Evolutionary conservation across 1,140 invertebrate species (phyloP).

Genomic region (Babylonia areolata): DNA sequence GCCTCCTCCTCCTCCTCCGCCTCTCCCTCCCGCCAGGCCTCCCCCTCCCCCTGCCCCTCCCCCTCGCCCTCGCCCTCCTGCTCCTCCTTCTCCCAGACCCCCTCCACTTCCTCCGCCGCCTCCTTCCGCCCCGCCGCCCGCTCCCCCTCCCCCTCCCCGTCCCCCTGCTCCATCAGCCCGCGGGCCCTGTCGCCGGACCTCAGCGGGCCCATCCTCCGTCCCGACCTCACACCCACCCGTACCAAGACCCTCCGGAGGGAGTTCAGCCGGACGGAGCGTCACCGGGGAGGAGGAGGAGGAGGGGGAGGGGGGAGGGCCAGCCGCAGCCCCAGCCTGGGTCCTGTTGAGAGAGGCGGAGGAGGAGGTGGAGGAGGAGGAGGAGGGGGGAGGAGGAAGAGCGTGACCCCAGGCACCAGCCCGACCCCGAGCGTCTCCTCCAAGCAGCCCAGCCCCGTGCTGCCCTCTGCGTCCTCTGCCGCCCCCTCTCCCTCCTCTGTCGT

Average conservation of each 20-base stretch:
- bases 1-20: too few relatives aligned
- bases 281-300: not conserved
- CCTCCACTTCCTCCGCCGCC: too few relatives aligned
- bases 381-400: not conserved
- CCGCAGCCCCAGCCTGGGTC: constrained; percentile 22
- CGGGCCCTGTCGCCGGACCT: not conserved
- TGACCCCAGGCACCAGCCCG: not conserved
- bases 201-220: constrained; percentile 14
- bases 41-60: too few relatives aligned
- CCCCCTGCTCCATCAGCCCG: not conserved
- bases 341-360: not conserved
- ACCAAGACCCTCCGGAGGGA: constrained; percentile 18
- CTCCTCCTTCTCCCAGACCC: not conserved
- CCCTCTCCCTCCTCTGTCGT: not conserved
- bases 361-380: not conserved
- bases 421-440: not conserved
- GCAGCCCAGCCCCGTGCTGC: not conserved
- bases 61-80: too few relatives aligned
- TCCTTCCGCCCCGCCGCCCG: not conserved
- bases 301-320: constrained; percentile 13
- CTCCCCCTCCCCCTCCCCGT: not conserved
- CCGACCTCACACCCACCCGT: constrained; percentile 30
- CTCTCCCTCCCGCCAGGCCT: too few relatives aligned
- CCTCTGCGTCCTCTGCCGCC: not conserved
- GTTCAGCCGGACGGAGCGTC: constrained; percentile 32